Conservation (phyloP, 2,888 invertebrate species). For the Athalia circularis region DNA sequence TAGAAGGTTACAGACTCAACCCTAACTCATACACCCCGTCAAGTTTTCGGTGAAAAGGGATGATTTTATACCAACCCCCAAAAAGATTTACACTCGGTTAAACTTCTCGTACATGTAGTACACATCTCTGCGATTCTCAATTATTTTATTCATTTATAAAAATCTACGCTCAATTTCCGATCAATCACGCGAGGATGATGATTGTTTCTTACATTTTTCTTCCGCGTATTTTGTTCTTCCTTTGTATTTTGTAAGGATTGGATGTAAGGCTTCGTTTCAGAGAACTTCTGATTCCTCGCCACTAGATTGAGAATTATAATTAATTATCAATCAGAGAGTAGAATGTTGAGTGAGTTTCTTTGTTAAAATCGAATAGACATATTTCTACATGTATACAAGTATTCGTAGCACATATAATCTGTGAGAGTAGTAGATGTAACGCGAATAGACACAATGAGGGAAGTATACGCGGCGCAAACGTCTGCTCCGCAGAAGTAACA, state of each 20-base stretch:
- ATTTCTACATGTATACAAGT: neutral
- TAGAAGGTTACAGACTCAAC: slow-evolving; percentile 62
- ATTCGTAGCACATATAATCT: too few relatives aligned
- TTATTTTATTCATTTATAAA: neutral
- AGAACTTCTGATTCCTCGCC: neutral
- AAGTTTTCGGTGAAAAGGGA: slow-evolving; percentile 2
- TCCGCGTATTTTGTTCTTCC: too few relatives aligned
- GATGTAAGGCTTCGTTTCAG: too few relatives aligned
- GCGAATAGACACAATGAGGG: slow-evolving; percentile 56
- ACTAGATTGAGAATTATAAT: neutral
- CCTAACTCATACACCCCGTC: neutral
- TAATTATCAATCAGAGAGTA: slow-evolving; percentile 12
- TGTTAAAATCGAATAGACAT: neutral
- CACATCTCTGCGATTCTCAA: neutral
- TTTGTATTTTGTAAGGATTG: too few relatives aligned
- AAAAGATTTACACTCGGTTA: slow-evolving; percentile 6
- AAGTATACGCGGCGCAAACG: slow-evolving; percentile 56
- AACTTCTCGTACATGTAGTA: neutral
- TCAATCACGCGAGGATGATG: too few relatives aligned
- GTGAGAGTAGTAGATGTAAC: slow-evolving; percentile 23
- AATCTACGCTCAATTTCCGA: too few relatives aligned
- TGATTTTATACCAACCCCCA: neutral
- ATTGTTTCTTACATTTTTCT: too few relatives aligned
- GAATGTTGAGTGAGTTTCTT: slow-evolving; percentile 24
- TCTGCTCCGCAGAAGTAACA: slow-evolving; percentile 66